Percentiles rank a stretch among this genome's conserved stretches.
These are phyloP conservation scores for Lepidurus apus DNA, from an alignment of 1,140 invertebrate genomes.

Conservation along the genomic window DNA sequence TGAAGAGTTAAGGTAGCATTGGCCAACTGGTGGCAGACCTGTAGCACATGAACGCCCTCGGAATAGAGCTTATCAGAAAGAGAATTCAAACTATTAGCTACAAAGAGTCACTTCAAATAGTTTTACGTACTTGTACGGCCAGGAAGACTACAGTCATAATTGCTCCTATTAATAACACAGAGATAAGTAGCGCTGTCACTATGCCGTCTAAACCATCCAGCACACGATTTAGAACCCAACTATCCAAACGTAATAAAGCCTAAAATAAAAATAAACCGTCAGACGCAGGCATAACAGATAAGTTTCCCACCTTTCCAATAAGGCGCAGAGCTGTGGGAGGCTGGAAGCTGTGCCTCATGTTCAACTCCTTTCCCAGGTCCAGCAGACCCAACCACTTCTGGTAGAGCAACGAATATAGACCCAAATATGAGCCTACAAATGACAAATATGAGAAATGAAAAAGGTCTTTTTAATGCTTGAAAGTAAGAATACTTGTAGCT, in stretches of 20 bases:
- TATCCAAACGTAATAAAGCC: slow-evolving; percentile 38
- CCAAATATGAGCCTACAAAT: slow-evolving; percentile 41
- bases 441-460: not conserved
- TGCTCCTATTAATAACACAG: slow-evolving; percentile 50
- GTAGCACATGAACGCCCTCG: slow-evolving; percentile 87
- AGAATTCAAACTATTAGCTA: slow-evolving; percentile 31
- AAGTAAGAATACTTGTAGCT: slow-evolving; percentile 47
- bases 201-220: slow-evolving; percentile 55
- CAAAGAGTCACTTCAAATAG: not conserved
- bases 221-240: slow-evolving; percentile 37
- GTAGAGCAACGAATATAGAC: slow-evolving; percentile 40
- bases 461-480: no score
- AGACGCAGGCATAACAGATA: not conserved
- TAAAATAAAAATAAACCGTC: not conserved
- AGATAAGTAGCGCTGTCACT: slow-evolving; percentile 55
- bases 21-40: slow-evolving; percentile 78
- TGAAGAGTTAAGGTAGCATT: slow-evolving; percentile 84
- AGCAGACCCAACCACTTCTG: slow-evolving; percentile 36
- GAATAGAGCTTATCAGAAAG: slow-evolving; percentile 70
- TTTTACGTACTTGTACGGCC: slow-evolving; percentile 52
- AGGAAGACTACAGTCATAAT: slow-evolving; percentile 53
- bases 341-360: slow-evolving; percentile 48
- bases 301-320: slow-evolving; percentile 37
- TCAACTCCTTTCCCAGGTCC: slow-evolving; percentile 38
- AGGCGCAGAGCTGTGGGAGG: slow-evolving; percentile 48